phyloP scores from a whole-genome alignment of 1,140 invertebrate species.

The Neuroterus valhalla region DNA sequence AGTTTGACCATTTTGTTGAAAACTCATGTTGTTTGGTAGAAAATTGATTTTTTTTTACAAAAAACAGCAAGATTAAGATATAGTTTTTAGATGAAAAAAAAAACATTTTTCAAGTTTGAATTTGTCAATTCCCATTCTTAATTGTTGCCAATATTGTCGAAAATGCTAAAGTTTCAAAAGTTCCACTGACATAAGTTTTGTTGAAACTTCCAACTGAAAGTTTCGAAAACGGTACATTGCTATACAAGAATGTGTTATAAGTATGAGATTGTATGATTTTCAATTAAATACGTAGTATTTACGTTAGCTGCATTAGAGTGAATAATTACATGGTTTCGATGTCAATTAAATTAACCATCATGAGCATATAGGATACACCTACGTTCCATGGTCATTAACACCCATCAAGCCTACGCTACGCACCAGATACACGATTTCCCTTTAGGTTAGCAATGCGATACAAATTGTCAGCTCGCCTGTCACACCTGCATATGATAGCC shows the following conservation, averaged over 20 bases:
- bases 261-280: not conserved
- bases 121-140: too few relatives aligned
- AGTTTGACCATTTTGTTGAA: too few relatives aligned
- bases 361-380: slow-evolving; percentile 24
- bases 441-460: slow-evolving; percentile 48
- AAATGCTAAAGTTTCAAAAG: too few relatives aligned
- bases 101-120: too few relatives aligned
- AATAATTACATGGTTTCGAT: slow-evolving; percentile 55
- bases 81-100: too few relatives aligned
- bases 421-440: slow-evolving; percentile 59
- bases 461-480: slow-evolving; percentile 52
- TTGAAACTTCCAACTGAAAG: too few relatives aligned
- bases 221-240: too few relatives aligned
- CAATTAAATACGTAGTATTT: not conserved
- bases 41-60: too few relatives aligned
- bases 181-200: too few relatives aligned
- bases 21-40: too few relatives aligned
- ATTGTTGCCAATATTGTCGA: too few relatives aligned
- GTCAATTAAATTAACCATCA: slow-evolving; percentile 60
- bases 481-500: slow-evolving; percentile 16
- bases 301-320: not conserved
- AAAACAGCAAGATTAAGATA: too few relatives aligned
- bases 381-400: slow-evolving; percentile 52
- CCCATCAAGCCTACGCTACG: slow-evolving; percentile 46
- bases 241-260: not conserved